A percentile compares a stretch with the other conserved stretches of the same genome.
These are phyloP conservation scores for Conus canariensis DNA, from an alignment of 2,888 invertebrate species.

Conservation along the genomic window DNA sequence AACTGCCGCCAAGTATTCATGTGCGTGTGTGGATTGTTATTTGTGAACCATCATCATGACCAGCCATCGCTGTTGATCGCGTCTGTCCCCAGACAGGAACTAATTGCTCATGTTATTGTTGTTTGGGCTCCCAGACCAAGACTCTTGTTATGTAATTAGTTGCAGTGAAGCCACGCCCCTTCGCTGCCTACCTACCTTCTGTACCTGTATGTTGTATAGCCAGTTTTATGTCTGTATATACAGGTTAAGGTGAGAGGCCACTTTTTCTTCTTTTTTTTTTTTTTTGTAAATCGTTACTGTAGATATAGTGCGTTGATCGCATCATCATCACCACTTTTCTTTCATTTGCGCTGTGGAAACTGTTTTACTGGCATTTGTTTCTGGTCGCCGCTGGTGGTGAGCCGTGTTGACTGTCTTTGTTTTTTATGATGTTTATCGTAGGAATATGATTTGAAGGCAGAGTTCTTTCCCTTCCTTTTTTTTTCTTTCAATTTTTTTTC, in stretches of 20 bases:
- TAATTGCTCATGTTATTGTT: conserved; percentile 19
- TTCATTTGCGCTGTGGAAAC: background rate
- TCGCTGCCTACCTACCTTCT: background rate
- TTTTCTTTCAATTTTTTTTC: background rate
- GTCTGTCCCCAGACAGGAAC: too few species aligned
- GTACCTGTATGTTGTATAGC: background rate
- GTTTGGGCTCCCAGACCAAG: conserved; percentile 14
- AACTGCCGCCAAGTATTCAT: background rate
- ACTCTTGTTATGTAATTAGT: background rate
- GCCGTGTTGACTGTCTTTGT: background rate
- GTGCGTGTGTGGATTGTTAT: too few species aligned
- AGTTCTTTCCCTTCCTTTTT: background rate
- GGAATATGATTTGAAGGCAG: too few species aligned
- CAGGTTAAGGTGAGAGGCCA: too few species aligned
- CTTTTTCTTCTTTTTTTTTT: background rate
- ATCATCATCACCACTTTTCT: background rate
- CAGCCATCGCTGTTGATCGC: too few species aligned
- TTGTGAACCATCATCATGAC: too few species aligned
- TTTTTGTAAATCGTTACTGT: background rate
- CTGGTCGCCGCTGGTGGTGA: background rate
- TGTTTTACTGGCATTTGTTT: background rate
- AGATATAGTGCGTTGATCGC: conserved; percentile 25
- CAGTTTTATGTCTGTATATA: background rate
- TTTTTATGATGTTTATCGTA: background rate
- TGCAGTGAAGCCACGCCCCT: too few species aligned